These are phyloP conservation scores for Lordiphosa stackelbergi DNA, from an alignment of 1,140 invertebrate genomes.

Conservation along the genomic window DNA sequence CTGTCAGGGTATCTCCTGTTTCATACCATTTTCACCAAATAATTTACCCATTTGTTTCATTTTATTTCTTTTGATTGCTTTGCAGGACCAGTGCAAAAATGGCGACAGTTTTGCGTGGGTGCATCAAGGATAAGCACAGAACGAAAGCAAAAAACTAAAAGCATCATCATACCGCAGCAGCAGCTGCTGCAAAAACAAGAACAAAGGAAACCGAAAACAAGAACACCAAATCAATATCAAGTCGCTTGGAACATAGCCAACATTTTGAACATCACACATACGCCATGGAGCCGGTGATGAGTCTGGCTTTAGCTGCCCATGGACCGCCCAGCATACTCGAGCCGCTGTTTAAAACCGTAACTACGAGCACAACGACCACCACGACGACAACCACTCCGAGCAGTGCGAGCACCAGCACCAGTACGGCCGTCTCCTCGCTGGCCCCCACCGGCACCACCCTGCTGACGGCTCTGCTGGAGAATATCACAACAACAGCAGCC, in stretches of 20 bases:
- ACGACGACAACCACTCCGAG: slow-evolving; percentile 59
- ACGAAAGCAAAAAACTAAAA: slow-evolving; percentile 29
- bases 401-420: slow-evolving; percentile 52
- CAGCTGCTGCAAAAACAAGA: slow-evolving; percentile 1
- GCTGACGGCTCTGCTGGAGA: slow-evolving; percentile 57
- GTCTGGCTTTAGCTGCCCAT: slow-evolving; percentile 67
- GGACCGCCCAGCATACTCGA: slow-evolving; percentile 74
- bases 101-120: slow-evolving; percentile 61
- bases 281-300: slow-evolving; percentile 70
- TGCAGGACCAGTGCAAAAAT: slow-evolving; percentile 56
- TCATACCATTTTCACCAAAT: too few relatives aligned
- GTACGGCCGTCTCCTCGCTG: slow-evolving; percentile 30
- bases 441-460: slow-evolving; percentile 49
- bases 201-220: slow-evolving; percentile 9
- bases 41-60: slow-evolving; percentile 1
- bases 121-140: slow-evolving; percentile 56
- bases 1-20: too few relatives aligned
- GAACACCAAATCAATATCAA: slow-evolving; percentile 10
- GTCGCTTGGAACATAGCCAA: not conserved
- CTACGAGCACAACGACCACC: slow-evolving; percentile 66
- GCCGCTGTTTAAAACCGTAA: slow-evolving; percentile 72
- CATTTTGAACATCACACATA: slow-evolving; percentile 44
- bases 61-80: slow-evolving; percentile 27
- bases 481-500: slow-evolving; percentile 60
- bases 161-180: slow-evolving; percentile 6